Percentiles rank a stretch among this genome's conserved stretches.
Conservation (phyloP, 30 jellyfish, hydroid and myxozoan genomes). For the Aurelia coerulea region DNA sequence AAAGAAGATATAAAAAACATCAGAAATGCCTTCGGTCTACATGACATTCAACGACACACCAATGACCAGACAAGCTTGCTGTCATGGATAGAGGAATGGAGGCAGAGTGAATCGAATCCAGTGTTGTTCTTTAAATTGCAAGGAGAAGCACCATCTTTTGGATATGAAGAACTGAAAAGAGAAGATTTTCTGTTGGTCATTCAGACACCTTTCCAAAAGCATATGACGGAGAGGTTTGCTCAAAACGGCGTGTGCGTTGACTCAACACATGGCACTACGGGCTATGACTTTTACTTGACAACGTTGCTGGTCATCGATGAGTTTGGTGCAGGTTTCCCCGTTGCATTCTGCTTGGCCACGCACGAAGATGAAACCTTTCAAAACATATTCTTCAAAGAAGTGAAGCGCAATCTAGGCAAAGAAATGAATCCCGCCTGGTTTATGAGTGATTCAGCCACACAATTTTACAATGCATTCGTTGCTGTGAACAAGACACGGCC, state of each 20-base stretch:
- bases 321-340: neutral
- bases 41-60: neutral
- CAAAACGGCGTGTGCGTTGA: neutral
- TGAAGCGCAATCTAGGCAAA: neutral
- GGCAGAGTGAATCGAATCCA: neutral
- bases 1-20: neutral
- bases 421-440: neutral
- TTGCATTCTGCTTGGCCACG: neutral
- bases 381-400: neutral
- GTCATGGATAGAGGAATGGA: neutral
- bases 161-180: neutral
- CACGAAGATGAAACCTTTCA: conserved; percentile 7
- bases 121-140: neutral
- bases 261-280: conserved; percentile 5
- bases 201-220: neutral
- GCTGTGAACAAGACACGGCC: neutral
- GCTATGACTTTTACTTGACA: neutral
- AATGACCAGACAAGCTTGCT: neutral
- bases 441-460: conserved; percentile 3
- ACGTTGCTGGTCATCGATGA: neutral
- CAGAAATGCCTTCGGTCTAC: neutral
- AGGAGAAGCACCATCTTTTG: neutral
- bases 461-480: conserved; percentile 1
- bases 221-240: neutral
- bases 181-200: neutral